Evolutionary conservation across 2,113 vertebrate genomes (phyloP), one percentile per base, ranked within the genome.

Genomic region (Carlito syrichta): DNA sequence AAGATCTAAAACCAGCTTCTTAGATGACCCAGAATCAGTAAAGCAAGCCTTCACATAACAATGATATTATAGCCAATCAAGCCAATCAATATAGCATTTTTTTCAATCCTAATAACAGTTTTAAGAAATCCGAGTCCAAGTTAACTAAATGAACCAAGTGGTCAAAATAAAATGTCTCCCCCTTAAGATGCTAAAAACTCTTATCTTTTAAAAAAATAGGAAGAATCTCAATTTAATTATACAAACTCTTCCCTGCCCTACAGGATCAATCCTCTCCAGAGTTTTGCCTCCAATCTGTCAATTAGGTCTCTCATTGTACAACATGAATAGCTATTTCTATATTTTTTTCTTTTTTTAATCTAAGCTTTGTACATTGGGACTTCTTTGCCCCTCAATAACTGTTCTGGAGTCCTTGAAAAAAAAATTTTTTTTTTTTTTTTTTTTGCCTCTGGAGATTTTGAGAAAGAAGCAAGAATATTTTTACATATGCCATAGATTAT

Each of bases 111-210:
- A 73, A 38, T 78, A 82, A 69, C n/a, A 95, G 45, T 88, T 94
- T 84, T 58, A 68, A 93, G n/a, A 88, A 96, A 89, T 79, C 38
- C 54, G 27, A 79, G 48, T 91, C 73, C 40, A 71, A 54, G 45
- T 84, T 93, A 96, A 89, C 86, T 85, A 91, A 96, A 48, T 95
- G 52, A 79, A 79, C 38, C 23, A 92, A 58, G 62, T 77, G 50
- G 22, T 90, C 58, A 93, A 91, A 95, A 86, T 22, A 83, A 94
- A 83, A 94, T 38, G 3, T 89, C 56, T 95, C 88, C 38, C 38
- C n/a, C 13, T 91, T 85, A 78, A 79, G 48, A 95, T 86, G 95
- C 60, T 95, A 95, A 89, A 93, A 23, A 10, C 9, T 95, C 71
- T 93, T 77, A 69, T 35, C 60, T 91, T 96, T 66, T 35, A 69